Evolutionary conservation across 2,113 vertebrate genomes (phyloP).

Genomic region (Isichthys henryi): DNA sequence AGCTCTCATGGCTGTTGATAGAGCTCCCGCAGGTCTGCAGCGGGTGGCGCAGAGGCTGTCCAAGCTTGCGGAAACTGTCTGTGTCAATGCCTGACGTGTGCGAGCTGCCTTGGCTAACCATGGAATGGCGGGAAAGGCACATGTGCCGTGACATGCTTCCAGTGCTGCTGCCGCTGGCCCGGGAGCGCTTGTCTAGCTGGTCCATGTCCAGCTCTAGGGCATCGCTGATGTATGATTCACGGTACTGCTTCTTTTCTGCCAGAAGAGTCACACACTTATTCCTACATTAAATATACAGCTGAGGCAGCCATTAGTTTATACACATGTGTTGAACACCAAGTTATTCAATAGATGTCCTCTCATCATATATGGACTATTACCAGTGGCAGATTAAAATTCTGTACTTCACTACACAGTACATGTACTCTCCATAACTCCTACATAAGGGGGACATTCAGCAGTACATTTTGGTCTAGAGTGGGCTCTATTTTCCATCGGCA

Average conservation of each 20-base stretch:
- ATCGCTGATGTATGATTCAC: slow-evolving; percentile 97
- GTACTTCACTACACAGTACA: not conserved
- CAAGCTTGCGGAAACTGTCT: slow-evolving; percentile 65
- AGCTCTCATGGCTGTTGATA: slow-evolving; percentile 88
- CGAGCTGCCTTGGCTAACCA: slow-evolving; percentile 85
- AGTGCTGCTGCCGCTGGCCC: slow-evolving; percentile 86
- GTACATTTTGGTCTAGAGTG: not conserved
- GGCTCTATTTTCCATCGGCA: too few relatives aligned
- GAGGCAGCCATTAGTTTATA: not conserved
- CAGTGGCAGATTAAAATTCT: not conserved
- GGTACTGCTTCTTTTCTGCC: slow-evolving; percentile 95
- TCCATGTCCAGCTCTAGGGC: slow-evolving; percentile 93
- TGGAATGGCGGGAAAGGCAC: slow-evolving; percentile 83
- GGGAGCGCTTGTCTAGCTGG: slow-evolving; percentile 83
- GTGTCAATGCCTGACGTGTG: slow-evolving; percentile 92
- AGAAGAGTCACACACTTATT: not conserved
- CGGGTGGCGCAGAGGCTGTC: slow-evolving; percentile 64
- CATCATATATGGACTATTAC: not conserved
- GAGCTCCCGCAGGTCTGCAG: slow-evolving; percentile 87
- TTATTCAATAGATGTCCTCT: not conserved
- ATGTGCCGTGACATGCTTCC: slow-evolving; percentile 81
- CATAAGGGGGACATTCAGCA: not conserved
- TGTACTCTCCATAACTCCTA: not conserved
- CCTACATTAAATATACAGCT: not conserved
- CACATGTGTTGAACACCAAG: not conserved